Base-by-base conservation (phyloP, 2,113 vertebrate genomes). In the Plecturocebus donacophilus region DNA sequence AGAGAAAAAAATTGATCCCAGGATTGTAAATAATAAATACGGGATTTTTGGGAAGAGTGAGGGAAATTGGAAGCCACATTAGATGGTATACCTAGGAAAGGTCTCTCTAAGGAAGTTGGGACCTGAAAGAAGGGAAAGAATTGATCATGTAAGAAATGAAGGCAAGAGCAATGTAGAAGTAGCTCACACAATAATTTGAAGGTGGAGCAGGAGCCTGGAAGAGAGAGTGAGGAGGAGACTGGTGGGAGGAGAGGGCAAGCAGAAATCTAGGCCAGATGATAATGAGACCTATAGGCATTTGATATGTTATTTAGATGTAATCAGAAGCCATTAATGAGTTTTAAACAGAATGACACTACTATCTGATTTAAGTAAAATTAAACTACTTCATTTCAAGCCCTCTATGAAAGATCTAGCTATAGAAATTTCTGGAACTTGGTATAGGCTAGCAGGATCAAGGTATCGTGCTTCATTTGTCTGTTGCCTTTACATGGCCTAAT, bases 281-380 rank as follows among this genome's bases (percentile, higher is more conserved):
- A 23, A n/a, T 8, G n/a, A 52, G 21, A 40, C 21, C 8, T 40
- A 4, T 10, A 19, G 32, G 12, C 40, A 38, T 49, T 70, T 76
- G 49, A 3, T 30, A 47, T 64, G 82, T 85, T 82, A 32, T 58
- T 81, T 77, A 23, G 68, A 56, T n/a, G 38, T 21, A n/a, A n/a
- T 10, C 21, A 90, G 81, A n/a, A 77, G 52, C 38, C 5, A 42
- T 83, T n/a, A 70, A 64, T 82, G 38, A 70, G 23, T 95, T 85
- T 70, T 90, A 93, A 49, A n/a, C 45, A 54, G 38, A 84, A 23
- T 35, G 19, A 19, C 27, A 6, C 27, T 52, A 56, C 6, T 17
- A 38, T 47, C 68, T 88, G 70, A 88, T 35, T 88, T 64, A 94
- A 95, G n/a, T 7, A 47, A 52, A 40, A 17, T 27, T 89, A 47